A percentile compares a stretch with the other conserved stretches of the same genome.
Evolutionary conservation across 2,797 vertebrate genomes (phyloP).

Genomic region (Uromys caudimaculatus): DNA sequence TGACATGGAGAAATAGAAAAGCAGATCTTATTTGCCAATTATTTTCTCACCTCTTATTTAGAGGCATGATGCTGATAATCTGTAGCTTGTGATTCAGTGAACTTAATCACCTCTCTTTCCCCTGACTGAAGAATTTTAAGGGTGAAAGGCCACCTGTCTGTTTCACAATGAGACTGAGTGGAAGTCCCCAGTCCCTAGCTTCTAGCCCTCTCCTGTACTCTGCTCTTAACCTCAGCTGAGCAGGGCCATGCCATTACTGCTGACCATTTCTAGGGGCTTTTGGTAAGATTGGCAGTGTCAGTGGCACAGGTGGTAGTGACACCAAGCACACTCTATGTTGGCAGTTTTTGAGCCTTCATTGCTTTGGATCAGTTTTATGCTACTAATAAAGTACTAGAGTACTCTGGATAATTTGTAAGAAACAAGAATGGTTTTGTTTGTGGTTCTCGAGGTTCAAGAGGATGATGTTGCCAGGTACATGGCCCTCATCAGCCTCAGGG

Average conservation of each 20-base stretch:
- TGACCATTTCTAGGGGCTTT: neutral
- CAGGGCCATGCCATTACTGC: neutral
- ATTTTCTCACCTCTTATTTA: conserved; percentile 12
- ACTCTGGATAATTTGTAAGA: neutral
- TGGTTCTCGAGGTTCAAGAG: neutral
- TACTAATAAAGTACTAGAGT: neutral
- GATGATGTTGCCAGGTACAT: neutral
- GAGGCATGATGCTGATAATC: conserved; percentile 37
- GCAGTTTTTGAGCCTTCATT: neutral
- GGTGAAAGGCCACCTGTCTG: conserved; percentile 30
- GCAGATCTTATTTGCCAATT: neutral
- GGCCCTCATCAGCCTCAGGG: neutral
- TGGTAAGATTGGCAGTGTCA: neutral
- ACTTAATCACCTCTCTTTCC: neutral
- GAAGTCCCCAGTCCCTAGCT: conserved; percentile 17
- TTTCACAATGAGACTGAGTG: conserved; percentile 61
- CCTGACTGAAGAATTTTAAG: neutral
- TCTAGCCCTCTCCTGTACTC: neutral
- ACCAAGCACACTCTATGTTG: neutral
- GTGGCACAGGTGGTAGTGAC: too few species aligned
- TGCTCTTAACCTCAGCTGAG: neutral
- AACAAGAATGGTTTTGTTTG: neutral
- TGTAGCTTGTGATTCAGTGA: neutral
- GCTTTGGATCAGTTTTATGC: neutral
- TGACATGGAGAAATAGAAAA: conserved; percentile 16